These are phyloP conservation scores for Hemibates koningsi DNA, from an alignment of 2,113 vertebrate species.

Conservation along the genomic window DNA sequence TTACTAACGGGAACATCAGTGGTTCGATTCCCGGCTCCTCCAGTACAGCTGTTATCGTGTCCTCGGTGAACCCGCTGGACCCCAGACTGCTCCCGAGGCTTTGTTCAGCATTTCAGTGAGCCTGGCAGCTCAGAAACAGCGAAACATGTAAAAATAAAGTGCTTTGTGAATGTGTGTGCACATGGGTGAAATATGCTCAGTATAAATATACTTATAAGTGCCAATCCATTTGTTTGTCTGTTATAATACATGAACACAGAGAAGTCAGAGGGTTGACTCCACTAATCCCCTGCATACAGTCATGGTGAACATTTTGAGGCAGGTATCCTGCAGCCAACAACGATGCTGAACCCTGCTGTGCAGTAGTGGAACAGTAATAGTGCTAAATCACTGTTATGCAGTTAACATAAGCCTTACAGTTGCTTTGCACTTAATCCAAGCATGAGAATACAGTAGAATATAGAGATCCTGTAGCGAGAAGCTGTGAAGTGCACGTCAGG, in stretches of 20 bases:
- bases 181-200: background rate
- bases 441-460: background rate
- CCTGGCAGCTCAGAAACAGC: background rate
- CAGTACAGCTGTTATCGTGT: accelerated
- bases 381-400: background rate
- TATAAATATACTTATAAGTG: background rate
- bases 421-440: background rate
- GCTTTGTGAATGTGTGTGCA: background rate
- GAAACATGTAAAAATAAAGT: accelerated
- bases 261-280: background rate
- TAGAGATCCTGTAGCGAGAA: background rate
- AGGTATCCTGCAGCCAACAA: background rate
- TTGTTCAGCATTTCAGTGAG: background rate
- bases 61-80: accelerated
- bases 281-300: background rate
- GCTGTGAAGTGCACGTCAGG: background rate
- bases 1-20: background rate
- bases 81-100: background rate
- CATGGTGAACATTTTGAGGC: accelerated
- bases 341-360: slow-evolving; percentile 27
- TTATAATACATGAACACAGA: background rate
- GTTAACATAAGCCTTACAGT: background rate
- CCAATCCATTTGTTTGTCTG: background rate
- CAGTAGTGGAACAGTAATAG: slow-evolving; percentile 9
- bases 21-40: background rate